These are phyloP conservation scores for Vidua macroura DNA, from an alignment of 2,113 vertebrate species.

Conservation along the genomic window DNA sequence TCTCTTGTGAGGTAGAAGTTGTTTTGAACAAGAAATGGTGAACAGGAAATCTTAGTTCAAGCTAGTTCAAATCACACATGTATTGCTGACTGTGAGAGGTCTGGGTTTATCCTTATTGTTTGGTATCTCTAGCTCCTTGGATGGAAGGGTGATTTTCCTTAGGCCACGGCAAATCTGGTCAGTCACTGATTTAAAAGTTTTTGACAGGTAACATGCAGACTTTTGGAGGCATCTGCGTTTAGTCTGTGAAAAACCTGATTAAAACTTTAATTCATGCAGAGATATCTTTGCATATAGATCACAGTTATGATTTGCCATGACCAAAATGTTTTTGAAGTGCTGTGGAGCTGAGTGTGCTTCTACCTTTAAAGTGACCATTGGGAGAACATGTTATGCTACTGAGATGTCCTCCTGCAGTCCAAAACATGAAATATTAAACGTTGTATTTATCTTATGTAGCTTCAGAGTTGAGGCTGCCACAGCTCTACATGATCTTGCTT, in stretches of 20 bases:
- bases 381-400: constrained; percentile 45
- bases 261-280: constrained; percentile 57
- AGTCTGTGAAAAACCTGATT: constrained; percentile 54
- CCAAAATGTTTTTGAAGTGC: constrained; percentile 36
- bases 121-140: constrained; percentile 10
- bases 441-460: neutral
- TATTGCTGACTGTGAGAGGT: constrained; percentile 63
- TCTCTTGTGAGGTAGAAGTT: constrained; percentile 62
- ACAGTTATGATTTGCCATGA: constrained; percentile 18
- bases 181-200: constrained; percentile 48
- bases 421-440: constrained; percentile 53
- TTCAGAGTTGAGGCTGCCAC: neutral
- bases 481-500: neutral
- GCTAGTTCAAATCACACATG: constrained; percentile 44
- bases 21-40: constrained; percentile 63
- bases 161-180: neutral
- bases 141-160: constrained; percentile 50
- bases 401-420: constrained; percentile 24
- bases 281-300: neutral
- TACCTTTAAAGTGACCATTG: constrained; percentile 31
- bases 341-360: neutral
- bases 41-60: constrained; percentile 68
- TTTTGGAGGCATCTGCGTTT: constrained; percentile 15
- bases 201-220: constrained; percentile 53
- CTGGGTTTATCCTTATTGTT: constrained; percentile 58